These are phyloP conservation scores for Lagenorhynchus albirostris DNA, from an alignment of 2,113 vertebrate genomes.

Conservation along the genomic window DNA sequence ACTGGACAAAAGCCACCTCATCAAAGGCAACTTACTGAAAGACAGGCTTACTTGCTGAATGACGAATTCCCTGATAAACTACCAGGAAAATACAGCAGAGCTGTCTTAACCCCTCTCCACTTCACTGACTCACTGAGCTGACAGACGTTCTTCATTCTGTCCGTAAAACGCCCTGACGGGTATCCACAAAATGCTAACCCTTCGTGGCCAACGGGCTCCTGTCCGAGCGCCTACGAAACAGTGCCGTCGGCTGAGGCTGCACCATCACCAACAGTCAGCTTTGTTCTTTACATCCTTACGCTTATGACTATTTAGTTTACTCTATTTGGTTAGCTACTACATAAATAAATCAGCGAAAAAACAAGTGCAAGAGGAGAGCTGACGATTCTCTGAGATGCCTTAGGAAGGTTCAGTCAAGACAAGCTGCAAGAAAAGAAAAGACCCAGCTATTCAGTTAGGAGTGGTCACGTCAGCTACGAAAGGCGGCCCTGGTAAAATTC, in stretches of 20 bases:
- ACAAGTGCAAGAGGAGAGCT: not conserved
- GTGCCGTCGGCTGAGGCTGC: accelerated
- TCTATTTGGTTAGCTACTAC: not conserved
- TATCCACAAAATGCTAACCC: accelerated
- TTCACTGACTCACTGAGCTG: not conserved
- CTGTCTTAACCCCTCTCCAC: not conserved
- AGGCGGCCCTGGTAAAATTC: too few relatives aligned
- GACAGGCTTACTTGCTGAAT: too few relatives aligned
- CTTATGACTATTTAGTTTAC: not conserved
- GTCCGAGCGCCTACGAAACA: accelerated
- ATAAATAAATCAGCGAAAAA: not conserved
- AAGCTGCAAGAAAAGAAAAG: not conserved
- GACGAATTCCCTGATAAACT: not conserved
- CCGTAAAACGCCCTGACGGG: not conserved
- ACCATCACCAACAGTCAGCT: not conserved
- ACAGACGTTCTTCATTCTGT: not conserved
- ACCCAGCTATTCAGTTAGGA: too few relatives aligned
- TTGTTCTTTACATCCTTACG: not conserved
- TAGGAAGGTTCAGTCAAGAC: not conserved
- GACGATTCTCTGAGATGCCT: not conserved
- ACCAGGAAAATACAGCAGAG: not conserved
- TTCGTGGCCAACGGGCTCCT: accelerated
- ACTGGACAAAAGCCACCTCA: not conserved
- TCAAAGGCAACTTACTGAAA: not conserved
- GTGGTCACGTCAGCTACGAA: too few relatives aligned